Evolutionary conservation across 1,140 invertebrate species (phyloP).

Genomic region (Ditylenchus dipsaci): DNA sequence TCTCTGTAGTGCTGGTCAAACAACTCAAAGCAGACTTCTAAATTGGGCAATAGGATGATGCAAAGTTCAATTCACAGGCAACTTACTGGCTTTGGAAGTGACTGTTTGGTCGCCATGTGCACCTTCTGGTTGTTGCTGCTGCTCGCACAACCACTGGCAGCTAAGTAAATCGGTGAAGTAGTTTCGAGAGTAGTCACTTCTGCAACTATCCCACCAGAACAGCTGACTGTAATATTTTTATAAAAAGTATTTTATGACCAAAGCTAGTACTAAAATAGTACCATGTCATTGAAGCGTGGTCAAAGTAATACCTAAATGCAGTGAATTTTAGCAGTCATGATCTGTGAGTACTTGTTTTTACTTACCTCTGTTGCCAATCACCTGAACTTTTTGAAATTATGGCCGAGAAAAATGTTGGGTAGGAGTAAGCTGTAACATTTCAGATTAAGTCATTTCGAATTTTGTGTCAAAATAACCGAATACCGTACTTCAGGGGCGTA

Average conservation of each 20-base stretch:
- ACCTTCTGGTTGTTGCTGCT: too few species aligned
- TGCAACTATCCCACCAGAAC: slow-evolving; percentile 50
- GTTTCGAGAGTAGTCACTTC: slow-evolving; percentile 35
- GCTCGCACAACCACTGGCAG: slow-evolving; percentile 54
- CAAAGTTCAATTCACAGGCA: not conserved
- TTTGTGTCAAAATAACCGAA: too few species aligned
- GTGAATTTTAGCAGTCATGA: too few species aligned
- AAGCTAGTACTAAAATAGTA: too few species aligned
- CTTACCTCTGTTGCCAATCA: slow-evolving; percentile 49
- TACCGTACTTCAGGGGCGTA: too few species aligned
- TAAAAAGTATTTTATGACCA: too few species aligned
- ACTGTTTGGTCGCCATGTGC: not conserved
- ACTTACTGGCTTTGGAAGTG: not conserved
- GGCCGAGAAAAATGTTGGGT: too few species aligned
- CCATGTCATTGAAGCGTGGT: slow-evolving; percentile 48
- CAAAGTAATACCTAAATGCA: slow-evolving; percentile 54
- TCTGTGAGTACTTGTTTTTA: too few species aligned
- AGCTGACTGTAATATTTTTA: slow-evolving; percentile 7
- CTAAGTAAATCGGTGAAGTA: slow-evolving; percentile 50
- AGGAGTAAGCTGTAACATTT: too few species aligned
- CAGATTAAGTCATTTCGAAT: too few species aligned
- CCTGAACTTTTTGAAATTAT: slow-evolving; percentile 30
- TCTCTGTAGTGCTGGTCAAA: slow-evolving; percentile 55
- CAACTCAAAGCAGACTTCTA: slow-evolving; percentile 47
- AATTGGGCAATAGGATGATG: not conserved